Base-by-base conservation (phyloP, 2,888 invertebrate species). In the Cataglyphis altisquamis region DNA sequence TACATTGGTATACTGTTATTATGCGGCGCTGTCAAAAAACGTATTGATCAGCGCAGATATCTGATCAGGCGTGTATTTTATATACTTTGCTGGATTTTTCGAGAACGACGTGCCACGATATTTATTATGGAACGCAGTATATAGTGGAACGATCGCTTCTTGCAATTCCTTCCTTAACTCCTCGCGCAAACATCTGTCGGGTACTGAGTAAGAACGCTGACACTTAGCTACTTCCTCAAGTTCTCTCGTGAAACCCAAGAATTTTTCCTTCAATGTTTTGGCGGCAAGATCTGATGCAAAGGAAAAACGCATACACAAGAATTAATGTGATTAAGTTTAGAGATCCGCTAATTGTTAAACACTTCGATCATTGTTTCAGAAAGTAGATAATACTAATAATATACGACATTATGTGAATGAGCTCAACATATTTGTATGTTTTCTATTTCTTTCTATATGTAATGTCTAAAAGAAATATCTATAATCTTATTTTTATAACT, bases 21-120 rank as follows among this genome's bases (percentile, higher is more conserved):
- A 98, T 45, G 97, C 97, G 64, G 97, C 97, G 89, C 98, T 98
- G 95, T 99, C 99, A 95, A 99, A 99, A 93, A 99, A 98, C 84
- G 97, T 97, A 93, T 98, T 98, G 70, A 99, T 96, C 93, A 98
- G 96, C 0, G 97, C 96, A 1, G 97, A 97, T 9, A 99, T 97
- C 94, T 98, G 97, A 91, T 97, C 96, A 0, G 98, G 98, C 45
- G 97, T 97, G 94, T 98, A 98, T 95, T 98, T 98, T 83, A 99
- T 96, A 95, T 99, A 99, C 95, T 99, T 99, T 86, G 98, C 98
- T 0, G 97, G 97, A 95, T 99, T 98, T 95, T 99, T 99, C 32
- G 98, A 98, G 95, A 99, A 99, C 82, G 97, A 97, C 66, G 98
- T 96, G 62, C 96, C 95, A 1, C 97, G 96, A 95, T 97, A 97